A percentile compares a stretch with the other conserved stretches of the same genome.
phyloP scores from a whole-genome alignment of 2,113 vertebrate genomes.

The Polyodon spathula region DNA sequence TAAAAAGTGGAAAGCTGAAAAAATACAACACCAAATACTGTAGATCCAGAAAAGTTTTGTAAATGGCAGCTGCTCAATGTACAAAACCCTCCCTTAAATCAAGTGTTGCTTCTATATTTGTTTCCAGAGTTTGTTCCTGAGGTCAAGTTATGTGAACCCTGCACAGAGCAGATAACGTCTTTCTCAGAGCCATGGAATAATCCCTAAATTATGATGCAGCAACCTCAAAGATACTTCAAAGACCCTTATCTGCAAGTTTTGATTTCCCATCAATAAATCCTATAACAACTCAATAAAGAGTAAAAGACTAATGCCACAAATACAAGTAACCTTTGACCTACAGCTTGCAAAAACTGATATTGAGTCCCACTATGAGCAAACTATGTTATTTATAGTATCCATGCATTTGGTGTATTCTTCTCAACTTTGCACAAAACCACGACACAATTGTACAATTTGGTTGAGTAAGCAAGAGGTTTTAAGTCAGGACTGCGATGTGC shows the following conservation, averaged over 20 bases:
- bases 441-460: no score
- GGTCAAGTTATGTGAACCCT: background rate
- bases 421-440: no score
- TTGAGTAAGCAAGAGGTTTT: no score
- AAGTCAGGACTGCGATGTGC: no score
- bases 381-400: no score
- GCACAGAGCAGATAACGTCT: background rate
- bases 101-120: background rate
- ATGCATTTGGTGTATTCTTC: no score
- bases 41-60: no score
- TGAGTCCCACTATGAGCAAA: background rate
- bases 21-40: no score
- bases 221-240: slow-evolving; percentile 16
- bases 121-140: background rate
- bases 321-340: background rate
- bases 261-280: background rate
- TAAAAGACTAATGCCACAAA: slow-evolving; percentile 12
- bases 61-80: no score
- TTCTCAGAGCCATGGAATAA: background rate
- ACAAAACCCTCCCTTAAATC: background rate
- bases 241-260: background rate
- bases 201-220: background rate
- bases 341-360: background rate
- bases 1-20: no score
- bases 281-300: slow-evolving; percentile 13